Percentiles rank a stretch among this genome's conserved stretches.
phyloP scores from a whole-genome alignment of 2,888 invertebrate species.

The Ptychoptera albimana region DNA sequence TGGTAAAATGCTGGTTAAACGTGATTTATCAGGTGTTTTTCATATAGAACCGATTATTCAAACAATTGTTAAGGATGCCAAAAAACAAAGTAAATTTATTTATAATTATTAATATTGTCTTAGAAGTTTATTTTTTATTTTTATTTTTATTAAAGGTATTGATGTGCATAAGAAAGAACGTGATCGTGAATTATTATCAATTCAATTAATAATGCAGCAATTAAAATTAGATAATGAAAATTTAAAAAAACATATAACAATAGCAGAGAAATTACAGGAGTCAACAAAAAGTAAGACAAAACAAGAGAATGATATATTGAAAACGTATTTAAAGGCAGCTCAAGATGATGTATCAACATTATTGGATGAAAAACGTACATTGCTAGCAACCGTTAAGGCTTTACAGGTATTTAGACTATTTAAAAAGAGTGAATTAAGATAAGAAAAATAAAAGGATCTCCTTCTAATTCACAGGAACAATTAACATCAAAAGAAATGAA shows the following conservation, averaged over 20 bases:
- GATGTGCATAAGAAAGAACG: constrained; percentile 20
- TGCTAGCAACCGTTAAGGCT: constrained; percentile 51
- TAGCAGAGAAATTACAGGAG: constrained; percentile 41
- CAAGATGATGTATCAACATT: constrained; percentile 58
- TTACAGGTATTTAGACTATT: constrained; percentile 38
- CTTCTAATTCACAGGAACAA: constrained; percentile 18
- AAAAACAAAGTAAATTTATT: not conserved
- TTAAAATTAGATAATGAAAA: constrained; percentile 46
- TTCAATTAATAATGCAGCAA: constrained; percentile 36
- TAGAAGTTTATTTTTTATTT: not conserved
- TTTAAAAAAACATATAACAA: constrained; percentile 39
- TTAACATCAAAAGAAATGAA: constrained; percentile 26
- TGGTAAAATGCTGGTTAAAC: constrained; percentile 48
- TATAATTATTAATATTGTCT: not conserved
- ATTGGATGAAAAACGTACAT: constrained; percentile 54
- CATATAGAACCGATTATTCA: constrained; percentile 44
- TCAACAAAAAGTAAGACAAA: constrained; percentile 34
- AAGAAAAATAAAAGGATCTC: constrained; percentile 6
- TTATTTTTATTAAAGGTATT: constrained; percentile 4
- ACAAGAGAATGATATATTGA: constrained; percentile 45
- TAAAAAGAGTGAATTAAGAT: constrained; percentile 2
- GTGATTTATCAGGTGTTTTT: constrained; percentile 59
- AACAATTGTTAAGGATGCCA: constrained; percentile 11
- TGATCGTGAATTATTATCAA: constrained; percentile 31
- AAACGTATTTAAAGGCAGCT: constrained; percentile 44